Base-by-base conservation (phyloP, 2,797 vertebrate species). In the Spondyliosoma cantharus region DNA sequence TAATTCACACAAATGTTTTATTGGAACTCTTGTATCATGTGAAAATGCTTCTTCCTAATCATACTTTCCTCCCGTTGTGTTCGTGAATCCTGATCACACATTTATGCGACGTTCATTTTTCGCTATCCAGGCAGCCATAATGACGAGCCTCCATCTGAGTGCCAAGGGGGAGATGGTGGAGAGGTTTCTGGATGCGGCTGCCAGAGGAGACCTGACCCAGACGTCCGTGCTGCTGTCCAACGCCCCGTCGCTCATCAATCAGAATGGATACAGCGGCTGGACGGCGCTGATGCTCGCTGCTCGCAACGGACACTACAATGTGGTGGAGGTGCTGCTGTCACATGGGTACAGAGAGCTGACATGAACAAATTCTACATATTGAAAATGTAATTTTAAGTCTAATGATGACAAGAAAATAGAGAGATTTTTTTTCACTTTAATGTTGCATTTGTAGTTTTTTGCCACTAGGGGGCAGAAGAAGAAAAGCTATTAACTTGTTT, bases 241-340 rank as follows among this genome's bases (percentile, higher is more conserved):
- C 45, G 90, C 74, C 48, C 93, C 94, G 0, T 95, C 95, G 0
- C 93, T 98, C 65, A 48, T 97, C 67, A 95, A 98, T 67, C 92
- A 90, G 80, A 82, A 92, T 2, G 93, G 95, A 22, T 76, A 87
- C 74, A 96, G 95, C 0, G 96, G 97, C 85, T 99, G 97, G 98
- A 97, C 96, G 3, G 97, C 96, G 1, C 86, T 99, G 80, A 99
- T 99, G 97, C 92, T 96, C 12, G 96, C 94, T 0, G 95, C 97
- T 14, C 95, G 97, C 65, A 97, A 97, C 22, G 97, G 98, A 42
- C 97, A 97, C 76, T 81, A 85, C 5, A 78, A 93, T 0, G 84
- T 94, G 65, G 95, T 92, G 66, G 92, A 93, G 53, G 49, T 87
- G 74, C 95, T 99, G 73, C 94, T 99, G 82, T 92, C 95, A 8